These are phyloP conservation scores for Rhodinocichla rosea DNA, from an alignment of 2,113 vertebrate species.

Conservation along the genomic window DNA sequence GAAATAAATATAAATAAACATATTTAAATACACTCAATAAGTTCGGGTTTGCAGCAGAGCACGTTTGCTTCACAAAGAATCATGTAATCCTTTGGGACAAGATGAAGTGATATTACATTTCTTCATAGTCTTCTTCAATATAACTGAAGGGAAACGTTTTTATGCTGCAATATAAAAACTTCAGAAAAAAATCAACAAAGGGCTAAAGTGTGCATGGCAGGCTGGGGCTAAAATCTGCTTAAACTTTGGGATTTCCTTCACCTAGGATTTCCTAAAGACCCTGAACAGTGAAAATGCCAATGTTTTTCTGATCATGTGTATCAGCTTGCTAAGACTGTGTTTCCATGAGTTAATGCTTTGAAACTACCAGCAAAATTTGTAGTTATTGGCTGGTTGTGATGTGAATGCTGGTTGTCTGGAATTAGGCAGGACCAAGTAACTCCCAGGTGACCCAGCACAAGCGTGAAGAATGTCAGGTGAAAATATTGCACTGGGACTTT, in stretches of 20 bases:
- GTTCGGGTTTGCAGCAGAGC: background rate
- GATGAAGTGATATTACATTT: background rate
- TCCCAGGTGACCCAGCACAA: background rate
- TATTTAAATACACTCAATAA: background rate
- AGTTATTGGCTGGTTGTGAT: background rate
- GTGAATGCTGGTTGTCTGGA: background rate
- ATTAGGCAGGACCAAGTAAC: background rate
- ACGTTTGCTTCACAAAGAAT: background rate
- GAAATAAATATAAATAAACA: background rate
- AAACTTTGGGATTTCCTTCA: background rate
- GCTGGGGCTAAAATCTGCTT: background rate
- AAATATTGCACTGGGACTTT: background rate
- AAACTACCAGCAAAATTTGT: background rate
- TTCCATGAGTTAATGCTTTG: background rate
- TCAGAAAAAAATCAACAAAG: background rate
- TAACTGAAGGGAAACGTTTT: background rate
- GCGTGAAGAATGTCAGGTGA: rapidly evolving
- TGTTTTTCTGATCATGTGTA: background rate
- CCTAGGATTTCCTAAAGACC: background rate
- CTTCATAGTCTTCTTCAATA: background rate
- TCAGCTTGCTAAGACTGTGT: background rate
- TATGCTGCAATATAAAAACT: background rate
- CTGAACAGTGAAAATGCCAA: background rate
- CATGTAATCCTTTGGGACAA: background rate
- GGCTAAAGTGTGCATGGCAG: background rate